These are phyloP conservation scores for Zosterops hypoxanthus DNA, from an alignment of 2,113 vertebrate genomes.

Conservation along the genomic window DNA sequence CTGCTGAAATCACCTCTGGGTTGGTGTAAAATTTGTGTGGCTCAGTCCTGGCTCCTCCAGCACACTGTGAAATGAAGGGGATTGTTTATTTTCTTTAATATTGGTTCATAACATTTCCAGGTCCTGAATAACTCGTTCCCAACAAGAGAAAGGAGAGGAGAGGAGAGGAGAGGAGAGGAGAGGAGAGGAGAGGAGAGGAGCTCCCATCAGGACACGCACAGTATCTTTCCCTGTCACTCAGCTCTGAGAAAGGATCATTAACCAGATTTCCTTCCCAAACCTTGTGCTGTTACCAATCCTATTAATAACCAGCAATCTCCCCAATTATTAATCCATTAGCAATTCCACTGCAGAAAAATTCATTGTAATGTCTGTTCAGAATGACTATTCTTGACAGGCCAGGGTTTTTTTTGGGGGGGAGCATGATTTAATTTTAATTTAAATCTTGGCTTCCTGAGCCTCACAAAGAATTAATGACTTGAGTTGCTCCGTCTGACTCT, in stretches of 20 bases:
- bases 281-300: not conserved
- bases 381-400: not conserved
- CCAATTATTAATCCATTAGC: constrained; percentile 49
- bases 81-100: not conserved
- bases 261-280: not conserved
- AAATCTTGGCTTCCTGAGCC: constrained; percentile 16
- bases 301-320: not conserved
- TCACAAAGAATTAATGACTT: constrained; percentile 31
- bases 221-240: not conserved
- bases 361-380: not conserved
- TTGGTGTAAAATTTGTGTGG: not conserved
- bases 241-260: not conserved
- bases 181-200: too few species aligned
- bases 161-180: too few species aligned
- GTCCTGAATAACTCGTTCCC: not conserved
- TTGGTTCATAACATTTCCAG: not conserved
- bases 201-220: not conserved
- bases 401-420: fast-evolving
- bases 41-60: not conserved
- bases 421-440: constrained; percentile 1
- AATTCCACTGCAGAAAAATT: not conserved
- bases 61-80: not conserved
- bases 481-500: not conserved
- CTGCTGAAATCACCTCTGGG: not conserved
- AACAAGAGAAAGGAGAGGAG: not conserved